Base-by-base conservation (phyloP, 2,888 invertebrate species). In the Exephanes ischioxanthus region DNA sequence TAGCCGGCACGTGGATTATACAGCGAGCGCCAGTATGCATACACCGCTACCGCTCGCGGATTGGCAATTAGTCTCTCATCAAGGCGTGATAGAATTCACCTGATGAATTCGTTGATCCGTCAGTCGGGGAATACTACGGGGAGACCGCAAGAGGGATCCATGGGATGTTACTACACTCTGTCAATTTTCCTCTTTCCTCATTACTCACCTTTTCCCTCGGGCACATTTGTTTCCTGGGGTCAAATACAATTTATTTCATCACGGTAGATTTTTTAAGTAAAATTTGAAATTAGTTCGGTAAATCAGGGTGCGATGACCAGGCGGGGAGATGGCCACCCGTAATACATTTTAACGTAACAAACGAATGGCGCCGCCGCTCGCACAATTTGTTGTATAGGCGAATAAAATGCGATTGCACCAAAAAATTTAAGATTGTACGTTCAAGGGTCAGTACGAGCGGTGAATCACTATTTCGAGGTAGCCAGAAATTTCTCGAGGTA, bases 61-160 rank as follows among this genome's bases (percentile, higher is more conserved):
- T 80, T 55, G 66, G 41, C 80, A 67, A 80, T 80, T 73, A 80
- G 73, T 45, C 80, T 80, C 80, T 80, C 80, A 72, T 80, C 72
- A 53, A 66, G 37, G 51, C 53, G 61, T 72, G 80, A 71, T 72
- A 53, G 66, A 80, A 72, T 80, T 80, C 72, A 33, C 63, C 70
- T 61, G 72, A 72, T 66, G 72, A 72, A 80, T 80, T 66, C 19
- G 26, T 73, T 70, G 79, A 63, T 70, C 51, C 70, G 70, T 19
- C 58, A 68, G 55, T 78, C 19, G 51, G 30, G 7, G 41, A 68
- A 68, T n/a, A 5, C 41, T n/a, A n/a, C 5, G 41, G n/a, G 45
- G 48, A 61, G 22, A 22, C 41, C n/a, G 11, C 58, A 16, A 16
- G 30, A 45, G n/a, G 45, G 45, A 61, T 73, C 73, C 73, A 61